Percentiles rank a stretch among this genome's conserved stretches.
These are phyloP conservation scores for Laterallus jamaicensis DNA, from an alignment of 2,113 vertebrate species.

Conservation along the genomic window DNA sequence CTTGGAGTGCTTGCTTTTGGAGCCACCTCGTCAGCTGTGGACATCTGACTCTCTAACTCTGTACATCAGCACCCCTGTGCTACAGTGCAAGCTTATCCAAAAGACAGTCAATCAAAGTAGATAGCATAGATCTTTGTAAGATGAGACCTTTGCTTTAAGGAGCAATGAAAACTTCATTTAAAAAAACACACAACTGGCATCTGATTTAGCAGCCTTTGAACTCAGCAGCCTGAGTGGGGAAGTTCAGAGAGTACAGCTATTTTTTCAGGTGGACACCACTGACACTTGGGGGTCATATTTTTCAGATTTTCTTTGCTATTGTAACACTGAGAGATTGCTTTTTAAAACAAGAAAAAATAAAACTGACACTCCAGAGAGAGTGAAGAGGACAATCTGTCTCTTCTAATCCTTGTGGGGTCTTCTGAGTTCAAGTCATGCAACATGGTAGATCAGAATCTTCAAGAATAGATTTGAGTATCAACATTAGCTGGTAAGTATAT, in stretches of 20 bases:
- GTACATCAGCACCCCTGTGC: background rate
- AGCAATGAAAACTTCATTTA: background rate
- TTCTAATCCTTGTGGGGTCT: background rate
- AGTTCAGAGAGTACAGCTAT: background rate
- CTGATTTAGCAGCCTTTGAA: constrained; percentile 55
- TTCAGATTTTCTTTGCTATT: constrained; percentile 35
- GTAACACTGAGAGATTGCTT: constrained; percentile 18
- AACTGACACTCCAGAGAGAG: background rate
- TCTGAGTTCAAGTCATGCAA: background rate
- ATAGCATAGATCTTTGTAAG: background rate
- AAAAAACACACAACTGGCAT: background rate
- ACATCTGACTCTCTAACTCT: background rate
- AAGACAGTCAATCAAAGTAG: background rate
- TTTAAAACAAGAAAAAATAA: constrained; percentile 18
- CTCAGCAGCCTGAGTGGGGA: constrained; percentile 1
- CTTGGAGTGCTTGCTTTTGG: background rate
- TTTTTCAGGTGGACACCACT: constrained; percentile 59
- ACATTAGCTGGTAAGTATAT: background rate
- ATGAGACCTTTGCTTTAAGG: constrained; percentile 4
- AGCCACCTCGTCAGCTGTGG: background rate
- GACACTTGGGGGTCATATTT: constrained; percentile 38
- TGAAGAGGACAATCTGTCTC: background rate
- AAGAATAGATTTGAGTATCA: background rate
- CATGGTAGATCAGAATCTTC: background rate
- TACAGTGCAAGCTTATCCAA: background rate